These are phyloP conservation scores for Alethe castanea DNA, from an alignment of 2,113 vertebrate species.

Conservation along the genomic window DNA sequence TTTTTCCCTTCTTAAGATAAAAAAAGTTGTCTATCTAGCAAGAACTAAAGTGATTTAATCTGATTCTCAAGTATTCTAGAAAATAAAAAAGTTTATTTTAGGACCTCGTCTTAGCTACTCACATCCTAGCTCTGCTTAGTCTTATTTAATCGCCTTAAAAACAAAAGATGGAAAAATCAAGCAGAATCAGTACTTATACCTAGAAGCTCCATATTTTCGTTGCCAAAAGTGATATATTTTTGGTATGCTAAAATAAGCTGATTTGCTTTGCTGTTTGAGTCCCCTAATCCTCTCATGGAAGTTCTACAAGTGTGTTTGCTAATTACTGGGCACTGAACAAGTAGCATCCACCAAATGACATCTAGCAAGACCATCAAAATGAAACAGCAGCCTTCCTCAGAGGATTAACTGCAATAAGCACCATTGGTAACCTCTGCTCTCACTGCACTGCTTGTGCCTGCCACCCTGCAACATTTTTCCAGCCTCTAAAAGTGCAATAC, in stretches of 20 bases:
- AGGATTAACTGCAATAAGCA: neutral
- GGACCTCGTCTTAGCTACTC: neutral
- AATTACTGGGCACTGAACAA: neutral
- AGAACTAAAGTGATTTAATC: neutral
- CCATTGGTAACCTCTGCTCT: neutral
- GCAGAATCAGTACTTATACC: neutral
- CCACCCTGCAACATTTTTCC: neutral
- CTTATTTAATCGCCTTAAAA: neutral
- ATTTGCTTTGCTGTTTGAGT: neutral
- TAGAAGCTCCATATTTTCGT: neutral
- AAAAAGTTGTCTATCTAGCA: neutral
- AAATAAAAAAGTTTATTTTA: neutral
- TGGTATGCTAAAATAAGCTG: fast-evolving
- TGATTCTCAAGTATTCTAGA: neutral
- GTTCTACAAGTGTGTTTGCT: neutral
- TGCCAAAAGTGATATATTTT: neutral
- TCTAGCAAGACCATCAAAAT: neutral
- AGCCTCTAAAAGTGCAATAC: neutral
- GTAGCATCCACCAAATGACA: neutral
- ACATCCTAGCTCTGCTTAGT: neutral
- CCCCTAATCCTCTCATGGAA: neutral
- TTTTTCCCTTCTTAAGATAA: neutral
- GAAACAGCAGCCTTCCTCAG: neutral
- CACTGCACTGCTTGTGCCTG: neutral
- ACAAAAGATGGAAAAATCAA: neutral